A percentile compares a stretch with the other conserved stretches of the same genome.
Conservation (phyloP, 2,888 invertebrate species). For the Drosophila anceps region DNA sequence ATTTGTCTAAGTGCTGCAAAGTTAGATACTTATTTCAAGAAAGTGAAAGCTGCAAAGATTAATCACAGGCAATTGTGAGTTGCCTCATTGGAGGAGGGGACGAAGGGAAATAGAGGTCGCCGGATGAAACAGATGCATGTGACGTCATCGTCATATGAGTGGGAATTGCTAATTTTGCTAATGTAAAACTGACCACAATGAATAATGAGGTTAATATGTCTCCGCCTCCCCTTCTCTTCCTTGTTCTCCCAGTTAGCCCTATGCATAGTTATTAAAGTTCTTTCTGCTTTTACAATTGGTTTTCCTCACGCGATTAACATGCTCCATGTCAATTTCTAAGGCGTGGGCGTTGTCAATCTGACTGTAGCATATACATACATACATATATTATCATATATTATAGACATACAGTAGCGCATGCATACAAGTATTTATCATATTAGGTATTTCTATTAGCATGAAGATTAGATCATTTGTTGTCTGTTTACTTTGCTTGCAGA, state of each 20-base stretch:
- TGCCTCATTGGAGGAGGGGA: slow-evolving; percentile 7
- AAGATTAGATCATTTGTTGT: slow-evolving; percentile 38
- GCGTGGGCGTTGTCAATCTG: slow-evolving; percentile 58
- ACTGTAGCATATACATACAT: slow-evolving; percentile 23
- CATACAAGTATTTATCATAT: slow-evolving; percentile 1
- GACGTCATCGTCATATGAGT: slow-evolving; percentile 71
- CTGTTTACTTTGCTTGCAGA: slow-evolving; percentile 86
- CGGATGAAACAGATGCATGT: slow-evolving; percentile 34
- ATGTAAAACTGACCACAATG: slow-evolving; percentile 33
- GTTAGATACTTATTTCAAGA: slow-evolving; percentile 16
- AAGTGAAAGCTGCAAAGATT: slow-evolving; percentile 63
- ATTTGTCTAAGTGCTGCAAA: not conserved
- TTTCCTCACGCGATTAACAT: slow-evolving; percentile 52
- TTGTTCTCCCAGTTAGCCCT: not conserved
- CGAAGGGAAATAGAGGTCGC: slow-evolving; percentile 1
- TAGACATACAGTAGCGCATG: slow-evolving; percentile 18
- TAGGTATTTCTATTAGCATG: not conserved
- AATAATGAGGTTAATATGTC: slow-evolving; percentile 12
- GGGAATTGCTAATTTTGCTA: slow-evolving; percentile 61
- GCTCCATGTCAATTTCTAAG: slow-evolving; percentile 30
- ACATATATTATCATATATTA: slow-evolving; percentile 14
- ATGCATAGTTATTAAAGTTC: slow-evolving; percentile 27
- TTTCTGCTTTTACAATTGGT: slow-evolving; percentile 21
- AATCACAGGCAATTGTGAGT: slow-evolving; percentile 34
- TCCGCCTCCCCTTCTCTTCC: not conserved